phyloP scores from a whole-genome alignment of 2,797 vertebrate genomes.

The Falco concolor region DNA sequence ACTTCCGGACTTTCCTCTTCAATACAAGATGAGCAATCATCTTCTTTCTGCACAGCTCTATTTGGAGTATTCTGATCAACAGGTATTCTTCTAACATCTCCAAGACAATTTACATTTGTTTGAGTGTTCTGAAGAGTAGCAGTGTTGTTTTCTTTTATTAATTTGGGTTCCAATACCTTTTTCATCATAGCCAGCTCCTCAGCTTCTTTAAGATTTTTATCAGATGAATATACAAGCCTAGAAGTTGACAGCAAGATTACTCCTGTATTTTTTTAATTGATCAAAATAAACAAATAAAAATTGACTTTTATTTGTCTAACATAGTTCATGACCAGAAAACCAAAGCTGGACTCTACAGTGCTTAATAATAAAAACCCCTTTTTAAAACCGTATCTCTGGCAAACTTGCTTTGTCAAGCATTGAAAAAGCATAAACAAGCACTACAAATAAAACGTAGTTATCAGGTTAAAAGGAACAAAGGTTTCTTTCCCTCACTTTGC shows the following conservation, averaged over 20 bases:
- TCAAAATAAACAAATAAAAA: neutral
- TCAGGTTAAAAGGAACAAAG: neutral
- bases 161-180: neutral
- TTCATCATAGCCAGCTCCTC: slow-evolving; percentile 70
- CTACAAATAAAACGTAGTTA: neutral
- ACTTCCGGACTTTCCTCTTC: slow-evolving; percentile 30
- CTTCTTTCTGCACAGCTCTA: slow-evolving; percentile 16
- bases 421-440: neutral
- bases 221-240: slow-evolving; percentile 75
- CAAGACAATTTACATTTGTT: neutral
- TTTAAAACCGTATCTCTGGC: neutral
- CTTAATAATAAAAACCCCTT: neutral
- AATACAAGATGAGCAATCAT: neutral
- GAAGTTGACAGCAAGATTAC: slow-evolving; percentile 38
- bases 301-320: neutral
- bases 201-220: slow-evolving; percentile 64
- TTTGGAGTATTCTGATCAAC: neutral
- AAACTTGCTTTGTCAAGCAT: neutral
- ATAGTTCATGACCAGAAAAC: neutral
- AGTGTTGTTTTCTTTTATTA: slow-evolving; percentile 17
- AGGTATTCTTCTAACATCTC: neutral
- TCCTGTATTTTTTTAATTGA: neutral
- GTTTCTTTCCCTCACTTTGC: neutral
- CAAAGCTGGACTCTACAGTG: neutral
- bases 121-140: neutral